Evolutionary conservation across 2,797 vertebrate genomes (phyloP).

Genomic region (Poecilia picta): DNA sequence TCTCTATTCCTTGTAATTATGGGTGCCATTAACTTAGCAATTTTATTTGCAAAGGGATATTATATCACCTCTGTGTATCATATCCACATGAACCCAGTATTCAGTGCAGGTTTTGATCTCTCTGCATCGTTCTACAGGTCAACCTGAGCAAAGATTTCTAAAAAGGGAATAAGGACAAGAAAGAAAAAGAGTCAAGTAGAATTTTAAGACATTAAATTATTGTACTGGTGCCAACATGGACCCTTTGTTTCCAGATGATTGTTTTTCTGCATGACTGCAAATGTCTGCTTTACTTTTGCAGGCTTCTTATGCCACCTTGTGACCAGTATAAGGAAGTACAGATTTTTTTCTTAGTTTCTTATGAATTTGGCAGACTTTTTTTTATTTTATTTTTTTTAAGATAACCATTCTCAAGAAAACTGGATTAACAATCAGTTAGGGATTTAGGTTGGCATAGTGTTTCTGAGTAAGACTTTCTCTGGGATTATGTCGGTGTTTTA

Average conservation of each 20-base stretch:
- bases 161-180: neutral
- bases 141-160: neutral
- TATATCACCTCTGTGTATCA: neutral
- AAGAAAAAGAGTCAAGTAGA: neutral
- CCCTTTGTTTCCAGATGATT: constrained; percentile 7
- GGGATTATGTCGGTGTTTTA: neutral
- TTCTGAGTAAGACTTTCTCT: neutral
- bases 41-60: neutral
- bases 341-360: neutral
- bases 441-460: neutral
- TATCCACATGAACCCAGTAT: neutral
- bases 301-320: constrained; percentile 42
- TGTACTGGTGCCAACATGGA: constrained; percentile 4
- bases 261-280: neutral
- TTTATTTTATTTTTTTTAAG: no score
- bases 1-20: constrained; percentile 7
- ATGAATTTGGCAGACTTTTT: neutral
- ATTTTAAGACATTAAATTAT: constrained; percentile 18
- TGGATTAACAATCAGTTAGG: neutral
- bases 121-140: constrained; percentile 14
- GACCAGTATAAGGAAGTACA: constrained; percentile 7
- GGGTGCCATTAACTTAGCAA: constrained; percentile 5
- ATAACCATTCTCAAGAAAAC: neutral
- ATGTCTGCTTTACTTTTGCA: constrained; percentile 3
- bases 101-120: constrained; percentile 28